Conservation (phyloP, 2,113 vertebrate genomes). For the Typhlomys cinereus region DNA sequence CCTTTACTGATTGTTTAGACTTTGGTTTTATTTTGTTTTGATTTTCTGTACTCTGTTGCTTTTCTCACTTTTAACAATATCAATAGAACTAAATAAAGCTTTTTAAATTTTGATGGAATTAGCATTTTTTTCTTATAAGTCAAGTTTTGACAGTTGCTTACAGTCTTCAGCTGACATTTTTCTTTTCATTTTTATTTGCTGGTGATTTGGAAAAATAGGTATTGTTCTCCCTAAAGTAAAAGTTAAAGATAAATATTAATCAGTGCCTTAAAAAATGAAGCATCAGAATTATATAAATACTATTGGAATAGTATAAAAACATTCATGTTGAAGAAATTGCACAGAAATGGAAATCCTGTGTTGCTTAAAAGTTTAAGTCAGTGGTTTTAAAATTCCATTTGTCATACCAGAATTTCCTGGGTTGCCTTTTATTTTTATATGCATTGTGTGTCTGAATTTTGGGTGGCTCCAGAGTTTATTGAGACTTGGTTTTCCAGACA, state of each 20-base stretch:
- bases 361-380: not conserved
- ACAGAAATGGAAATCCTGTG: not conserved
- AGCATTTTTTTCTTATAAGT: not conserved
- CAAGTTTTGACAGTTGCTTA: slow-evolving; percentile 23
- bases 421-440: not conserved
- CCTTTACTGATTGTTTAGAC: not conserved
- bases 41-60: not conserved
- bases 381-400: not conserved
- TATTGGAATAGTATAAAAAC: not conserved
- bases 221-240: slow-evolving; percentile 29
- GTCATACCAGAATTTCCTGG: not conserved
- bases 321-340: slow-evolving; percentile 28
- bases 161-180: slow-evolving; percentile 18
- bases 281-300: not conserved
- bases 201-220: slow-evolving; percentile 20
- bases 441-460: not conserved
- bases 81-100: not conserved
- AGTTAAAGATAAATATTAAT: not conserved
- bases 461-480: not conserved
- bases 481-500: not conserved
- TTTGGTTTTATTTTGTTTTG: not conserved
- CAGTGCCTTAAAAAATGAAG: slow-evolving; percentile 5
- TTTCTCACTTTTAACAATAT: slow-evolving; percentile 24
- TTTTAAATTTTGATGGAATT: not conserved
- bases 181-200: slow-evolving; percentile 19